Percentiles rank a stretch among this genome's conserved stretches.
These are phyloP conservation scores for Petrophora chlorosata DNA, from an alignment of 2,888 invertebrate species.

Conservation along the genomic window DNA sequence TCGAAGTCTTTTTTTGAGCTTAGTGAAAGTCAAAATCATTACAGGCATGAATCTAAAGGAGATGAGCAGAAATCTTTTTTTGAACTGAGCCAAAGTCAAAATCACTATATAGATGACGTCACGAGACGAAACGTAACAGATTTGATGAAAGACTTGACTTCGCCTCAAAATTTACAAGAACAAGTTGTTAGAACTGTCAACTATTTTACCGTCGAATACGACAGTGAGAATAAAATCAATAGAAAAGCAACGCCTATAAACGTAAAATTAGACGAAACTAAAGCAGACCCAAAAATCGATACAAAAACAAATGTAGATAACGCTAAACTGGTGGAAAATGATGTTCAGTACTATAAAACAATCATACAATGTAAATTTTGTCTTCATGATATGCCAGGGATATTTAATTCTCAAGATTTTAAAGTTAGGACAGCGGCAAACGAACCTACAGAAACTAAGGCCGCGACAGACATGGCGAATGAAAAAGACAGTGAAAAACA, in stretches of 20 bases:
- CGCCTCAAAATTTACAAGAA: constrained; percentile 53
- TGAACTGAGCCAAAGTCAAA: constrained; percentile 61
- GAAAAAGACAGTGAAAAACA: constrained; percentile 35
- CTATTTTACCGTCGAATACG: constrained; percentile 66
- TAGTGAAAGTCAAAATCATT: constrained; percentile 75
- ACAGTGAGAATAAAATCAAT: constrained; percentile 33
- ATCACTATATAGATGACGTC: constrained; percentile 33
- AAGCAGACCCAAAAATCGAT: not conserved
- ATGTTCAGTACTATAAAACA: too few relatives aligned
- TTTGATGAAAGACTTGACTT: constrained; percentile 67
- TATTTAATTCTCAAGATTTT: constrained; percentile 39
- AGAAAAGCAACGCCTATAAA: constrained; percentile 13
- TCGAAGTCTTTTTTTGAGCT: constrained; percentile 80
- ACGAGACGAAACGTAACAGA: constrained; percentile 48
- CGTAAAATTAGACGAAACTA: constrained; percentile 20
- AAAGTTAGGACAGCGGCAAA: constrained; percentile 56
- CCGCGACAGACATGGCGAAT: constrained; percentile 36
- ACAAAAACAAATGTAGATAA: not conserved
- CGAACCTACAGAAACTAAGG: constrained; percentile 35
- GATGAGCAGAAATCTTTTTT: constrained; percentile 59
- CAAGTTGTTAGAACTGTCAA: constrained; percentile 60
- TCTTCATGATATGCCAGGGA: constrained; percentile 40
- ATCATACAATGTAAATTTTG: constrained; percentile 56
- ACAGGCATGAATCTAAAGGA: constrained; percentile 48
- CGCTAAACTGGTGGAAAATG: constrained; percentile 1